These are phyloP conservation scores for Hydrocynus forskahlii DNA, from an alignment of 2,797 vertebrate genomes.

Conservation along the genomic window DNA sequence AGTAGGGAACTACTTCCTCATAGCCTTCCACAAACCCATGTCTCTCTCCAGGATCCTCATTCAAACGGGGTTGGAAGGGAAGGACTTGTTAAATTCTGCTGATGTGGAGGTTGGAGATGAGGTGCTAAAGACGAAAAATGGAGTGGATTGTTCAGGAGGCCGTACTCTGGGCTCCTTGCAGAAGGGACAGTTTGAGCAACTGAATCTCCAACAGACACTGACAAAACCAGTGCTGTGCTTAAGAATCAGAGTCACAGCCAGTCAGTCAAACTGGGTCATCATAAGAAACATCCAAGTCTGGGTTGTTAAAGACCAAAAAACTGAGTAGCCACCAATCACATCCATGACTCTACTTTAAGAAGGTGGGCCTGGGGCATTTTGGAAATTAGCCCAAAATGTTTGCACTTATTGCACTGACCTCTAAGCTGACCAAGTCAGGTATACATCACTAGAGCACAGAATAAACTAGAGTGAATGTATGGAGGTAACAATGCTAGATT, in stretches of 20 bases:
- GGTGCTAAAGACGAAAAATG: not conserved
- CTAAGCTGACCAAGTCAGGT: not conserved
- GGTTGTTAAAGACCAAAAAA: constrained; percentile 5
- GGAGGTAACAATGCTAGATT: not conserved
- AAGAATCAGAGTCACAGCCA: constrained; percentile 77
- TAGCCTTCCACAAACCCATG: constrained; percentile 70
- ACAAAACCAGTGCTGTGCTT: constrained; percentile 72
- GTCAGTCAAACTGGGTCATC: constrained; percentile 79
- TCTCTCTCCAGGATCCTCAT: constrained; percentile 72
- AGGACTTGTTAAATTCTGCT: constrained; percentile 71
- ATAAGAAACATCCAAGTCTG: constrained; percentile 78
- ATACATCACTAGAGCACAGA: not conserved
- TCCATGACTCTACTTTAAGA: too few species aligned
- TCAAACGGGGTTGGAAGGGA: constrained; percentile 73
- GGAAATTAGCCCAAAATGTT: not conserved
- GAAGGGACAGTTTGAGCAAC: constrained; percentile 74
- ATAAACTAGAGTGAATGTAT: not conserved
- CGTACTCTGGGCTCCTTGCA: constrained; percentile 71
- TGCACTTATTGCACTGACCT: not conserved
- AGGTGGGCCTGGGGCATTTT: not conserved
- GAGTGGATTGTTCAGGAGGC: constrained; percentile 72
- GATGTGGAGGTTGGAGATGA: constrained; percentile 78
- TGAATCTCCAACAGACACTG: constrained; percentile 41
- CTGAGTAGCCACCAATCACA: not conserved
- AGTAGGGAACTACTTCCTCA: constrained; percentile 71